Evolutionary conservation across 1,140 invertebrate genomes (phyloP), one percentile per base, ranked within the genome.

Genomic region (Vanessa tameamea): DNA sequence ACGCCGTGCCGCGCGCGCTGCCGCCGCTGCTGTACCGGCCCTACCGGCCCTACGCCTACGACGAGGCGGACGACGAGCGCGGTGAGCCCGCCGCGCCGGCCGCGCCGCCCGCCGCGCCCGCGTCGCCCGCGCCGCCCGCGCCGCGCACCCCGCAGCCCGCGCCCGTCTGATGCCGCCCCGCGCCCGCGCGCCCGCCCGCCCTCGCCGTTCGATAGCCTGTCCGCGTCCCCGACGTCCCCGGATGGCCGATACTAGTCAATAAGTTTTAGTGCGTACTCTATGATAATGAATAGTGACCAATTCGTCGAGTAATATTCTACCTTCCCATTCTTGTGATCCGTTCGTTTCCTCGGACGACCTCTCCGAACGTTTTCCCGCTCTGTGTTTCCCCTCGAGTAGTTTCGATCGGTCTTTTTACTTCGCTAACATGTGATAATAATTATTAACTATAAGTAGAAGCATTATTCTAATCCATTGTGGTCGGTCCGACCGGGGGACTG

Each of bases 11-110:
- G 57, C 82, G 82, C 47, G 78, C 85, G 64, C 79, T 86, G 66
- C 86, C 84, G 69, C 92, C 86, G 57, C 77, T 87, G 68, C 82
- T 87, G 14, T 88, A 89, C 80, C 82, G 83, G 2, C 88, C 85
- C 63, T 80, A 79, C 79, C 76, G 78, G 47, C 79, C 76, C 64
- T 79, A 78, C 67, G 74, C 77, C 15, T 80, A 77, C 78, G 77
- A 75, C 37, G 73, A 77, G 47, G 67, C 71, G 48, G 74, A 79
- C 64, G 73, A 70, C 63, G 69, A 76, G 64, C 75, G 70, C 68
- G 73, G 75, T 75, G 74, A 79, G 73, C 68, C 69, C 37, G 63
- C 64, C 20, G 61, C 70, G 59, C 47, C 55, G 64, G 64, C 64
- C 59, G 31, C 50, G 48, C 72, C 64, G 65, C 14, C 53, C 75